These are phyloP conservation scores for Syrmaticus mikado DNA, from an alignment of 2,113 vertebrate species.

Conservation along the genomic window DNA sequence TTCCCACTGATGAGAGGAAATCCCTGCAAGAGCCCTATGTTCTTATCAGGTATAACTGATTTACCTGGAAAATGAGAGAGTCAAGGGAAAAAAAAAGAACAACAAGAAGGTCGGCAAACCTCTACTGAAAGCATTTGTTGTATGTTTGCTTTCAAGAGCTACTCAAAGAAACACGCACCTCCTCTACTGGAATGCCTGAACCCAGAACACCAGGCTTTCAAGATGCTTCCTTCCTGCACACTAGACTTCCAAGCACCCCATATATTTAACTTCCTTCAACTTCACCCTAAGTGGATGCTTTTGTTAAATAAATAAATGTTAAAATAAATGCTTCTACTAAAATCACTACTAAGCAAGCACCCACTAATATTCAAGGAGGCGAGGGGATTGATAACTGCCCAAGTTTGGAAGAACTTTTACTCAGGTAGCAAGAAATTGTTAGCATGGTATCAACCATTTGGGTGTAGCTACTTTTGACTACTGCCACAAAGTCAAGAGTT, in stretches of 20 bases:
- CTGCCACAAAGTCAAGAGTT: not conserved
- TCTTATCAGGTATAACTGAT: not conserved
- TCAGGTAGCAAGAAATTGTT: not conserved
- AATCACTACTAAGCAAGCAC: not conserved
- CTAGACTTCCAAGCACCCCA: not conserved
- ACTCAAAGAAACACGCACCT: not conserved
- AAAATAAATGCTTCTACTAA: not conserved
- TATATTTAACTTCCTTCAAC: not conserved
- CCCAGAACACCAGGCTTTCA: not conserved
- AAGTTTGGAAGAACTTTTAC: not conserved
- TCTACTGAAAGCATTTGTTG: not conserved
- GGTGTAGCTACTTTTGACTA: not conserved
- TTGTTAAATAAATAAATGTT: not conserved
- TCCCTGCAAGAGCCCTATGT: not conserved
- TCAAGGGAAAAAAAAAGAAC: not conserved
- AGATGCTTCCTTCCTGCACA: not conserved
- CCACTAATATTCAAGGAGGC: not conserved
- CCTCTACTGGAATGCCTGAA: not conserved
- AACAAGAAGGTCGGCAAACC: not conserved
- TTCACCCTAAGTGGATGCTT: not conserved
- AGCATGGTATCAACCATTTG: not conserved
- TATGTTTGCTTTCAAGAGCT: slow-evolving; percentile 25
- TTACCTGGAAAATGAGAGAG: not conserved
- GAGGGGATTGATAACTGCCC: not conserved
- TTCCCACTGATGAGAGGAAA: not conserved